These are phyloP conservation scores for Yponomeuta cagnagella DNA, from an alignment of 2,888 invertebrate species.

Conservation along the genomic window DNA sequence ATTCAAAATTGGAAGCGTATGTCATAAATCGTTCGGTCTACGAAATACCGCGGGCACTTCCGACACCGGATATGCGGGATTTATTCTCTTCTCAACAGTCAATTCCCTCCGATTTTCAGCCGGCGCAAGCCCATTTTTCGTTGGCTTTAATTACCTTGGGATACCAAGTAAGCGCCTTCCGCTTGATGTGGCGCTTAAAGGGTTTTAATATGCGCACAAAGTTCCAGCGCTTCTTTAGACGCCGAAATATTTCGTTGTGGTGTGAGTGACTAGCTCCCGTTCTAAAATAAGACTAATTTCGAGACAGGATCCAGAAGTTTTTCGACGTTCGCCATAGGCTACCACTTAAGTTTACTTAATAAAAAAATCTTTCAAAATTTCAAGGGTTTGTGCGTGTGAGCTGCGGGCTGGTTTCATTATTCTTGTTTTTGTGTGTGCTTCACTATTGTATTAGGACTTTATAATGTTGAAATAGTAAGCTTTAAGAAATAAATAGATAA, in stretches of 20 bases:
- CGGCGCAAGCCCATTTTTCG: constrained; percentile 15
- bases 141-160: constrained; percentile 13
- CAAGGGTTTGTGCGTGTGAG: not conserved
- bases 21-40: not conserved
- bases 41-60: constrained; percentile 16
- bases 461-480: no score
- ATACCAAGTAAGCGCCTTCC: not conserved
- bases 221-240: not conserved
- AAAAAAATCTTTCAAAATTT: not conserved
- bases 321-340: not conserved
- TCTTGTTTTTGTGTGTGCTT: no score
- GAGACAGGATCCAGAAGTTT: not conserved
- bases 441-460: no score
- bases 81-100: constrained; percentile 19
- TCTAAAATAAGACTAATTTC: not conserved
- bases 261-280: not conserved
- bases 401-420: not conserved
- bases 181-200: not conserved
- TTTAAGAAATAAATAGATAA: no score
- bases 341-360: not conserved
- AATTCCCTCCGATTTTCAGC: constrained; percentile 15
- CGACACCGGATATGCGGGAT: constrained; percentile 19
- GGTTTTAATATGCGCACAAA: not conserved
- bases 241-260: not conserved
- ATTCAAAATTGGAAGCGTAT: not conserved